phyloP scores from a whole-genome alignment of 2,113 vertebrate genomes.

The Trichechus manatus region DNA sequence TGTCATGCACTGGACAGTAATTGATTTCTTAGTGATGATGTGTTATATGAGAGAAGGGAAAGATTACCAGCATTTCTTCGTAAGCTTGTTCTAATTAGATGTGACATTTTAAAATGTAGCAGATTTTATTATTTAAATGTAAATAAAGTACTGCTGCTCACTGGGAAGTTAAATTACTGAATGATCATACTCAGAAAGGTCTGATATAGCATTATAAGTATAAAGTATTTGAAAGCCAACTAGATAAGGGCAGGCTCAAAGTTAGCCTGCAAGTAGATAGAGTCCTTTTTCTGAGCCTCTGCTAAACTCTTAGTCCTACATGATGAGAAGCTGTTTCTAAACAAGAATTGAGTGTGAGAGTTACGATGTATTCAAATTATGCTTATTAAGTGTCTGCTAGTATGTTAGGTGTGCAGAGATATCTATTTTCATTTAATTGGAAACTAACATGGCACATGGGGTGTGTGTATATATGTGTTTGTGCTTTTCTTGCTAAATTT shows the following conservation, averaged over 20 bases:
- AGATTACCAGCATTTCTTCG: constrained; percentile 78
- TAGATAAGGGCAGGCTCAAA: constrained; percentile 60
- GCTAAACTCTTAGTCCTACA: constrained; percentile 34
- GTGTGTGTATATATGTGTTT: background rate
- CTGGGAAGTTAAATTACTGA: constrained; percentile 70
- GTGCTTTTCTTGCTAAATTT: constrained; percentile 85
- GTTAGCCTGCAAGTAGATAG: constrained; percentile 79
- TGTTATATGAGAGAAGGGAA: constrained; percentile 73
- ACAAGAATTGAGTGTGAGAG: constrained; percentile 52
- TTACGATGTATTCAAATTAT: constrained; percentile 59
- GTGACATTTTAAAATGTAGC: constrained; percentile 81
- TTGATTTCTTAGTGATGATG: constrained; percentile 82
- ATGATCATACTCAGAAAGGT: constrained; percentile 55
- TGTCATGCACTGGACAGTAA: constrained; percentile 80
- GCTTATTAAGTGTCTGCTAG: constrained; percentile 75
- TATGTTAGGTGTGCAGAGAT: constrained; percentile 73
- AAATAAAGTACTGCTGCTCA: constrained; percentile 64
- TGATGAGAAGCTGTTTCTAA: constrained; percentile 54
- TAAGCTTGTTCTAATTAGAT: constrained; percentile 82
- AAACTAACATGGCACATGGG: constrained; percentile 83
- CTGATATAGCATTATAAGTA: constrained; percentile 1
- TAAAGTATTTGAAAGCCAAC: constrained; percentile 68
- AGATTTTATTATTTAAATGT: constrained; percentile 84
- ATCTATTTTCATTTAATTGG: constrained; percentile 76
- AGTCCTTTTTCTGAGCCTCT: constrained; percentile 59